Percentiles rank a stretch among this genome's conserved stretches.
phyloP scores from a whole-genome alignment of 2,113 vertebrate genomes.

The Pterophyllum scalare region DNA sequence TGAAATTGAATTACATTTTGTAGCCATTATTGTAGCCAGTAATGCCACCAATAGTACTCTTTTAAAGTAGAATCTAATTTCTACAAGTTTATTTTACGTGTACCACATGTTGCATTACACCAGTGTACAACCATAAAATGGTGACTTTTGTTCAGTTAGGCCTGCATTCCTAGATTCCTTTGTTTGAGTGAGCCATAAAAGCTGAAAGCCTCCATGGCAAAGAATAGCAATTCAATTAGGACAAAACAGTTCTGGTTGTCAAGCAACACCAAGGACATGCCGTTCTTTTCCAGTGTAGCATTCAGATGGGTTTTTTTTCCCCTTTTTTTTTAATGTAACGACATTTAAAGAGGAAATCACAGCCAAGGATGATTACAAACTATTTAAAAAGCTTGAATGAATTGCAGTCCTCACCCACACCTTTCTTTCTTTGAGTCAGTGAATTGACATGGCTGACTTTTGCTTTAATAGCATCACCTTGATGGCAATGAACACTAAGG shows the following conservation, averaged over 20 bases:
- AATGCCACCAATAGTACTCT: background rate
- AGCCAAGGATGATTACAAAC: constrained; percentile 60
- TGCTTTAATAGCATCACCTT: constrained; percentile 29
- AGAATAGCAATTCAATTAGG: constrained; percentile 68
- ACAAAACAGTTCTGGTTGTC: constrained; percentile 73
- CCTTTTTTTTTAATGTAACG: constrained; percentile 52
- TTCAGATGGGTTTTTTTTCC: constrained; percentile 53
- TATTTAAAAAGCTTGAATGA: constrained; percentile 45
- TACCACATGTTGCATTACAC: background rate
- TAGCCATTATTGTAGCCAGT: background rate
- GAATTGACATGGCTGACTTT: constrained; percentile 39
- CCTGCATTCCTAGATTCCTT: background rate
- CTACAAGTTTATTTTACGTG: background rate
- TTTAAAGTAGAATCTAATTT: background rate
- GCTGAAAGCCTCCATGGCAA: constrained; percentile 38
- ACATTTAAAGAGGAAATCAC: constrained; percentile 47
- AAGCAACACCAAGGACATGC: constrained; percentile 80
- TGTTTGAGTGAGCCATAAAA: constrained; percentile 20
- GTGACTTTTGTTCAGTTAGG: constrained; percentile 19
- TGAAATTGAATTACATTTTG: background rate
- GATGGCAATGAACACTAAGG: constrained; percentile 15
- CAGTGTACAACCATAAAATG: background rate
- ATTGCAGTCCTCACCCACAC: constrained; percentile 34
- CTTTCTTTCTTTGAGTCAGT: constrained; percentile 42
- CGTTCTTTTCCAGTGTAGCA: constrained; percentile 59